Evolutionary conservation across 2,797 vertebrate species (phyloP), one percentile per base, ranked within the genome.

Genomic region (Falco cherrug): DNA sequence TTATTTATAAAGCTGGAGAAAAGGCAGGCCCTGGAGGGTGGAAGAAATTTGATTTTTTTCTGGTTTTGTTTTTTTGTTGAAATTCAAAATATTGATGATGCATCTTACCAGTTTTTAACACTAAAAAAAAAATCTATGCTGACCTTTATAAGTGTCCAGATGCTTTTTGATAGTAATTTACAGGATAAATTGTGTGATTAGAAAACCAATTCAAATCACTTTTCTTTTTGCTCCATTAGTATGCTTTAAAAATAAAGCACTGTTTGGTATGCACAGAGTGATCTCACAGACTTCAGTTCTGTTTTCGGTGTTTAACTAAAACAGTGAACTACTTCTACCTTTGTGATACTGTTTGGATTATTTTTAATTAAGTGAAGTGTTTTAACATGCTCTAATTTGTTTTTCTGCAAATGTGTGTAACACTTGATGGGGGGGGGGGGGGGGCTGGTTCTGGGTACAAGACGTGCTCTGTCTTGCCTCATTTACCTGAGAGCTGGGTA

Each of bases 321-420:
- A 80, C 75, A 61, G 11, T 78, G 50, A 93, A 81, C 93, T 90
- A 77, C 81, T 95, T 93, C 83, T 90, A 83, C 90, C 68, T 95
- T 95, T 92, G 89, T 92, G 71, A 83, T 93, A 71, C 65, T 81
- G 78, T 87, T 83, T 89, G 82, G 84, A 69, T 95, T 95, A 71
- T 85, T 93, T 94, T 87, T 95, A 93, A 95, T 90, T 90, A 87
- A 93, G 85, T 64, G 37, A 67, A 87, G n/a, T 90, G 88, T 80
- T 95, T 92, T 90, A 95, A 93, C 79, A 45, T 83, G 81, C 64
- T 92, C n/a, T 94, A 79, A 89, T 96, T 90, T 90, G 4, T 81
- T 87, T 95, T 89, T 90, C 53, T 67, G 73, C 68, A 63, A 87
- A 91, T 48, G 60, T 79, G 50, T 89, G 59, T 90, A 69, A 71